Base-by-base conservation (phyloP, 1,140 invertebrate genomes). In the Tetraneura akinire region DNA sequence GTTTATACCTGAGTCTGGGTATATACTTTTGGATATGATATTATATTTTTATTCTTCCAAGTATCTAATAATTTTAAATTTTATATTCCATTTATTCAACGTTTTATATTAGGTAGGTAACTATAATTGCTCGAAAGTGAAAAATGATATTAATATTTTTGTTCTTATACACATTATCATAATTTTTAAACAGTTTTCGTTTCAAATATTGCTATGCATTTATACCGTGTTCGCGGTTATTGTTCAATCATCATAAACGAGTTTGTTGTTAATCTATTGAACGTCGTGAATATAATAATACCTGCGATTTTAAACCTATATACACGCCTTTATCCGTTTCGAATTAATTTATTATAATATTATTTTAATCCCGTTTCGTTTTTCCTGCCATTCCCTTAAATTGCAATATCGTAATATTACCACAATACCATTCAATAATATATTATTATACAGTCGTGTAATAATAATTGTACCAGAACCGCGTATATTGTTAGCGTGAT, bases 261-360 rank as follows among this genome's bases (percentile, higher is more conserved):
- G 57, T 37, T 57, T 32, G 18, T 62, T 62, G 60, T 62, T 62
- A 62, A 62, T 62, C 60, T 62, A 29, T 16, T 62, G 16, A 14
- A 37, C n/a, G 9, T 62, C 16, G 26, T 5, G 55, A 60, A 60
- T 13, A 23, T 29, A n/a, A 18, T 62, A 62, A 62, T 32, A 23
- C 26, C 29, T 16, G n/a, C n/a, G 29, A 62, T 62, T 32, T 62
- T 62, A 32, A 62, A 62, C 26, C 57, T 26, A 57, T 57, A 57
- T 13, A 26, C 23, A 26, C 23, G 13, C 26, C 26, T 60, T 26
- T 26, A 60, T 60, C 26, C 57, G 26, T 60, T 60, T 2, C 13
- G 57, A 26, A 60, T 60, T 60, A 60, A 60, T 60, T 29, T 60
- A 60, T 60, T 62, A 62, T 62, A 62, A 62, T n/a, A n/a, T 37